phyloP scores from a whole-genome alignment of 2,888 invertebrate genomes.

The Torymus texanus region DNA sequence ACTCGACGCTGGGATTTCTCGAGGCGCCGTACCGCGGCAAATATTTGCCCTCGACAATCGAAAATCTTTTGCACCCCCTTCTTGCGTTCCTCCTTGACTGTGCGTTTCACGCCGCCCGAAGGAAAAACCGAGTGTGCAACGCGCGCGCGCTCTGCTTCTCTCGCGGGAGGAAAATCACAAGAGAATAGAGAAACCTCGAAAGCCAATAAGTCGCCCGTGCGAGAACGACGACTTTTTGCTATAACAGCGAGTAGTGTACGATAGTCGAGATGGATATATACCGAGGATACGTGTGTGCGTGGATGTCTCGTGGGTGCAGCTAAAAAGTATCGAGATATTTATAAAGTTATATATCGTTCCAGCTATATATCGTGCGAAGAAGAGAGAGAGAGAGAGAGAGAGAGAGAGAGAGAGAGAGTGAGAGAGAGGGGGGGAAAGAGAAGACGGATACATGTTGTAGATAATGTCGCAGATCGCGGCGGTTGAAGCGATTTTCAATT shows the following conservation, averaged over 20 bases:
- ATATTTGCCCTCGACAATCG: slow-evolving; percentile 52
- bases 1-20: slow-evolving; percentile 7
- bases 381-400: too few species aligned
- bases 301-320: too few species aligned
- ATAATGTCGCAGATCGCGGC: too few species aligned
- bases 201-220: slow-evolving; percentile 36
- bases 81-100: slow-evolving; percentile 29
- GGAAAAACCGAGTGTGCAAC: not conserved
- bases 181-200: slow-evolving; percentile 23
- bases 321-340: too few species aligned
- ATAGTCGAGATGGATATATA: slow-evolving; percentile 7
- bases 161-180: not conserved
- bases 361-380: not conserved
- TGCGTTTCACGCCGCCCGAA: slow-evolving; percentile 20
- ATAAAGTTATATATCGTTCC: too few species aligned
- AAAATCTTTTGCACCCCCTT: slow-evolving; percentile 42
- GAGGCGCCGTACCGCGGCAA: slow-evolving; percentile 29
- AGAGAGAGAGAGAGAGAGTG: too few species aligned
- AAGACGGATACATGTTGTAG: too few species aligned
- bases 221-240: slow-evolving; percentile 21
- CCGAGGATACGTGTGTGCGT: not conserved
- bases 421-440: too few species aligned
- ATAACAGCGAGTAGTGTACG: not conserved
- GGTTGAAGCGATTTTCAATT: too few species aligned
- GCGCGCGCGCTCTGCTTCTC: too few species aligned